Conservation (phyloP, 2,888 invertebrate genomes). For the Clivina fossor region DNA sequence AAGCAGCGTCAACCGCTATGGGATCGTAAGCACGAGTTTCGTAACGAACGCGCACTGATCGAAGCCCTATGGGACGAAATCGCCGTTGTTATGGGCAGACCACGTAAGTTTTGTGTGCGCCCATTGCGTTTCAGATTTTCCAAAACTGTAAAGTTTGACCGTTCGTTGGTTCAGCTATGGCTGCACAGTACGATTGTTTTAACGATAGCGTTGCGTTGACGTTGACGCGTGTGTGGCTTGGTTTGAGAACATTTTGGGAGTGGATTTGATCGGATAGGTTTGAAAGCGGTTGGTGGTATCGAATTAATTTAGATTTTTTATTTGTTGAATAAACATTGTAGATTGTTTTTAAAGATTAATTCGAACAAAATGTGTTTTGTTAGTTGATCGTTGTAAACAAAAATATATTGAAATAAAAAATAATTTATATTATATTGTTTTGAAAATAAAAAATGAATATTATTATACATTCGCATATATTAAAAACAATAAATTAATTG, state of each 20-base stretch:
- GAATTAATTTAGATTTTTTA: too few relatives aligned
- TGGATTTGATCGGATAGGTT: not conserved
- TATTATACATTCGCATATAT: too few relatives aligned
- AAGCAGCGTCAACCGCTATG: conserved; percentile 49
- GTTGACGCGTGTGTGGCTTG: not conserved
- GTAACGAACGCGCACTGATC: conserved; percentile 56
- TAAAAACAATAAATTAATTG: too few relatives aligned
- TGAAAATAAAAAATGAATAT: too few relatives aligned
- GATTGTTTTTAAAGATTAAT: too few relatives aligned
- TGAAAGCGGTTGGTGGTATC: not conserved
- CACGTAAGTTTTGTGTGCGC: conserved; percentile 51
- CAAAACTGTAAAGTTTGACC: too few relatives aligned
- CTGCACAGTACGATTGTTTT: not conserved
- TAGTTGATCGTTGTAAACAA: too few relatives aligned
- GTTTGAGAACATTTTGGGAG: not conserved
- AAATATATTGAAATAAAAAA: too few relatives aligned
- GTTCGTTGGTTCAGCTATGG: too few relatives aligned
- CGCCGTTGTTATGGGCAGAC: conserved; percentile 55
- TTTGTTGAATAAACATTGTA: too few relatives aligned
- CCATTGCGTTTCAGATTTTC: not conserved
- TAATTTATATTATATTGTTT: too few relatives aligned
- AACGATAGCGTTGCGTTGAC: not conserved
- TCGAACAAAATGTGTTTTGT: too few relatives aligned
- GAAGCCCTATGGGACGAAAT: conserved; percentile 59
- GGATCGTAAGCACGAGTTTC: conserved; percentile 57